Percentiles rank a stretch among this genome's conserved stretches.
phyloP scores from a whole-genome alignment of 2,888 invertebrate species.

The Heliothis peltigera region DNA sequence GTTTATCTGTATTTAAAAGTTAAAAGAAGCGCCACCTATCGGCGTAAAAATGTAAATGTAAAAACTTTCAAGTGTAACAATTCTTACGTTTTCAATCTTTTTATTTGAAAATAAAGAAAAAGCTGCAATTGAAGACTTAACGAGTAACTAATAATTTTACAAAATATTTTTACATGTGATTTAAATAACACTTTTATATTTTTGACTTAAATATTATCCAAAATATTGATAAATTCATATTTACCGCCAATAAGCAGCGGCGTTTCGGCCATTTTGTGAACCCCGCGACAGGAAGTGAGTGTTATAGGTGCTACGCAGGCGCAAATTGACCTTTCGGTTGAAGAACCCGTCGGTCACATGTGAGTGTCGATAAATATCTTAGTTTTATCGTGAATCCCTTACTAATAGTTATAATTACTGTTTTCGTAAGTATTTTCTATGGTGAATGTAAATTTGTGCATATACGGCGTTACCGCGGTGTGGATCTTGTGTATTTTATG shows the following conservation, averaged over 20 bases:
- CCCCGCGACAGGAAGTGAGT: constrained; percentile 89
- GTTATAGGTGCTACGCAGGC: constrained; percentile 92
- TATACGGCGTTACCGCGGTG: constrained; percentile 75
- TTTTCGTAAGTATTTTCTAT: constrained; percentile 88
- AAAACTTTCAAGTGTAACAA: constrained; percentile 40
- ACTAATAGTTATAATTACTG: constrained; percentile 81
- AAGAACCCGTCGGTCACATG: constrained; percentile 97
- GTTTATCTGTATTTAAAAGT: constrained; percentile 40
- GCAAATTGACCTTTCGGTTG: constrained; percentile 94
- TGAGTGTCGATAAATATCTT: constrained; percentile 93
- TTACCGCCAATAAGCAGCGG: constrained; percentile 79
- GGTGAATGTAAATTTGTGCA: constrained; percentile 85
- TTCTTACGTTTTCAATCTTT: constrained; percentile 32
- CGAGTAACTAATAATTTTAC: neutral
- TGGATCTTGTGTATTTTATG: constrained; percentile 84
- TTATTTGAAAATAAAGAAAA: neutral
- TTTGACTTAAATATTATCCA: neutral
- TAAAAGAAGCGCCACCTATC: constrained; percentile 47
- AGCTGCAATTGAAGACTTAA: fast-evolving
- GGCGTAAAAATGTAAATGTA: neutral
- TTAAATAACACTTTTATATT: fast-evolving
- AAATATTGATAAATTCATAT: constrained; percentile 61
- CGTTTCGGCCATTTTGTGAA: constrained; percentile 85
- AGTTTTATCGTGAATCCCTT: constrained; percentile 87
- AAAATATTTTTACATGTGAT: neutral